phyloP scores from a whole-genome alignment of 2,797 vertebrate genomes.

The Dromococcyx pavoninus region DNA sequence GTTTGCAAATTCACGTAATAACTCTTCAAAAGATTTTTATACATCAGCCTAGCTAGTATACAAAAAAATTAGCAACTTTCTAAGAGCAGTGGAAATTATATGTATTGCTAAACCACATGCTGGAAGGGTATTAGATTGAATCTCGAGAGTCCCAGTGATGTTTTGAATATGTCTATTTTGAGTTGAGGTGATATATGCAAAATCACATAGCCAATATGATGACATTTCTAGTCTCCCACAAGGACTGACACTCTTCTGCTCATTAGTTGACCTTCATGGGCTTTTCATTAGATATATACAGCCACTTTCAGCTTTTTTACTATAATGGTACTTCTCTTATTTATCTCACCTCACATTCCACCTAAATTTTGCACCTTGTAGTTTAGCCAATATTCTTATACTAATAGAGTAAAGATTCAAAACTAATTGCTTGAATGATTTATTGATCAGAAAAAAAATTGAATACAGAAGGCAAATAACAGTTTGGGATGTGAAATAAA shows the following conservation, averaged over 20 bases:
- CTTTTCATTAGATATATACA: background rate
- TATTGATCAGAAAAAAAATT: background rate
- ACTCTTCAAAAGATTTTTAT: background rate
- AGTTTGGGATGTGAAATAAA: background rate
- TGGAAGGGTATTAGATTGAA: background rate
- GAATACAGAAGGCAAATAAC: background rate
- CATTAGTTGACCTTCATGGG: background rate
- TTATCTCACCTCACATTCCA: background rate
- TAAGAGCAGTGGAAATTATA: background rate
- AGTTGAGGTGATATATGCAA: conserved; percentile 11
- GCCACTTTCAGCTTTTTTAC: background rate
- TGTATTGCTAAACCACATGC: background rate
- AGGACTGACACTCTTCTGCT: background rate
- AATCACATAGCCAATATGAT: background rate
- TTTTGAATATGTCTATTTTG: background rate
- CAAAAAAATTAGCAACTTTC: background rate
- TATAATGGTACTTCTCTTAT: background rate
- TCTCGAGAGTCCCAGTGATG: background rate
- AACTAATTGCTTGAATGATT: background rate
- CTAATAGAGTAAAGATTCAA: background rate
- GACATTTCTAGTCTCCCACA: background rate
- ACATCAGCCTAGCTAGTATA: background rate
- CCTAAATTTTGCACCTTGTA: background rate
- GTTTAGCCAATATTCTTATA: background rate
- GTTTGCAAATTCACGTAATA: background rate